A percentile compares a stretch with the other conserved stretches of the same genome.
phyloP scores from a whole-genome alignment of 2,888 invertebrate genomes.

The Lepidochrysops patricia region DNA sequence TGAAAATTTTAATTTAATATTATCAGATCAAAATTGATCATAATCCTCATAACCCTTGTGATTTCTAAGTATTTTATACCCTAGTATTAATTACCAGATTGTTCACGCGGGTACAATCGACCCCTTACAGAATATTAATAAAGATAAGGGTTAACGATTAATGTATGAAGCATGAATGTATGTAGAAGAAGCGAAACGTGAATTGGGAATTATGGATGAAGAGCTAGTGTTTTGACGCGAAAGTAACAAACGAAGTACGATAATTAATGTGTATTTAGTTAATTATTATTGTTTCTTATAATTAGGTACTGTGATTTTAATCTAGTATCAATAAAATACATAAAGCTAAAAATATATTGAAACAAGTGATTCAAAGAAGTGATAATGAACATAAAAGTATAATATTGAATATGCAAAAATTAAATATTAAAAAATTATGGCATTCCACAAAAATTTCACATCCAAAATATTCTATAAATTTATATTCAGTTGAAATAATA shows the following conservation, averaged over 20 bases:
- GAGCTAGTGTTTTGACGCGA: neutral
- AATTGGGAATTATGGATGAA: neutral
- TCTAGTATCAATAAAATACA: no score
- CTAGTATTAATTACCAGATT: conserved; percentile 64
- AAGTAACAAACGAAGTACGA: no score
- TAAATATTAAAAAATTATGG: neutral
- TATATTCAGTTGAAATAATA: neutral
- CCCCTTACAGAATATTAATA: conserved; percentile 68
- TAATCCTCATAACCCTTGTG: conserved; percentile 17
- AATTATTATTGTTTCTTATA: no score
- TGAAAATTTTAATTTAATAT: neutral
- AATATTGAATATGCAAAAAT: no score
- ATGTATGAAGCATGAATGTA: conserved; percentile 30
- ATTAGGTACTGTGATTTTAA: no score
- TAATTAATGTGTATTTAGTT: no score
- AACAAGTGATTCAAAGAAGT: no score
- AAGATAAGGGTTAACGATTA: conserved; percentile 57
- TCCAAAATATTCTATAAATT: neutral
- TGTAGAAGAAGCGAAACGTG: neutral
- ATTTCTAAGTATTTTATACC: conserved; percentile 21
- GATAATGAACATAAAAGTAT: no score
- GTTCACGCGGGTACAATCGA: conserved; percentile 57
- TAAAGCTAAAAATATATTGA: no score
- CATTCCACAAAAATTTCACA: neutral
- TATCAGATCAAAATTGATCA: neutral